Evolutionary conservation across 2,113 vertebrate genomes (phyloP).

Genomic region (Ptilorrhoa leucosticta): DNA sequence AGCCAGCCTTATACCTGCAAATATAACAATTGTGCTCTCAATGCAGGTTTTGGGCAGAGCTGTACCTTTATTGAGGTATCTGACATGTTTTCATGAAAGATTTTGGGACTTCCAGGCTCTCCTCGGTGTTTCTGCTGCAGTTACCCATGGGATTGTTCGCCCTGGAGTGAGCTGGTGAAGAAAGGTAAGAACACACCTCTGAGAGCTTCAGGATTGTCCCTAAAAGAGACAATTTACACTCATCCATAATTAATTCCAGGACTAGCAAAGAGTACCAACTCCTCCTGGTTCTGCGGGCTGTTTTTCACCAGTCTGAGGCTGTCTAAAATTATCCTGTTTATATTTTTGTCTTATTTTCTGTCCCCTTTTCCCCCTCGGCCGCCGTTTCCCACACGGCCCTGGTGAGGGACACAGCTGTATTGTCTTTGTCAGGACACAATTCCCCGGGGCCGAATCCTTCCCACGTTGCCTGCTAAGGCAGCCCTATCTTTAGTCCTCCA

Average conservation of each 20-base stretch:
- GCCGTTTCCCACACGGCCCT: slow-evolving; percentile 9
- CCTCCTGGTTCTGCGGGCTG: neutral
- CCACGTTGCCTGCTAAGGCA: neutral
- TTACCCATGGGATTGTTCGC: neutral
- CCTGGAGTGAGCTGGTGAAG: neutral
- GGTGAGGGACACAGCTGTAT: slow-evolving; percentile 22
- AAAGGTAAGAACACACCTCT: neutral
- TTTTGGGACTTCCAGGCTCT: neutral
- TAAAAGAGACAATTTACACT: neutral
- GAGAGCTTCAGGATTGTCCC: neutral
- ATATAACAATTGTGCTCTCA: neutral
- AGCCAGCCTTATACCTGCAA: neutral
- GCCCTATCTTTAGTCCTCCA: neutral
- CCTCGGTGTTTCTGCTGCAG: neutral
- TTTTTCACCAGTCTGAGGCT: neutral
- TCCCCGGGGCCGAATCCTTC: neutral
- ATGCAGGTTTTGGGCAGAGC: neutral
- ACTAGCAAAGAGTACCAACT: neutral
- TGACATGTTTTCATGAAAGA: neutral
- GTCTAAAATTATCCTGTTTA: neutral
- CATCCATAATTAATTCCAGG: neutral
- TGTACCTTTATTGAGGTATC: neutral
- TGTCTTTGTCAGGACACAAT: neutral
- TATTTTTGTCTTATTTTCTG: neutral
- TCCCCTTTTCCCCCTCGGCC: neutral